Evolutionary conservation across 2,888 invertebrate species (phyloP), one percentile per base, ranked within the genome.

Genomic region (Cheilosia scutellata): DNA sequence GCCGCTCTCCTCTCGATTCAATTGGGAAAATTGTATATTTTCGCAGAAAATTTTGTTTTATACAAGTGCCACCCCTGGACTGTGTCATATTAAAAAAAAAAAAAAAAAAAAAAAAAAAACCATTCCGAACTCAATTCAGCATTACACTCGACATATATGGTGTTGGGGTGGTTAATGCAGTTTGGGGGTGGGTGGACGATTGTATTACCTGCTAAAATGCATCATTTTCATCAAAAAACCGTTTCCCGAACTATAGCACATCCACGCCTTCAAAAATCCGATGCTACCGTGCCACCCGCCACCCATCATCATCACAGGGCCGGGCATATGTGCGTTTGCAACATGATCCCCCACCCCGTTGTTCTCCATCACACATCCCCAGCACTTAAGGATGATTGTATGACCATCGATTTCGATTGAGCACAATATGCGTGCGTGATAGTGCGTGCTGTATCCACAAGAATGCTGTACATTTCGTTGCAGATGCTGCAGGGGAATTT

Each of bases 401-500:
- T 20, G 37, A 49, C 40, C 58, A 44, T 66, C 51, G 66, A 62
- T 60, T 68, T 53, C 40, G 60, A 49, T 74, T 66, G 44, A 66
- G 53, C 58, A 13, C 57, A 31, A 55, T 75, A 75, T 49, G 40
- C 51, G 60, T 75, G 57, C 75, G 63, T 72, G 40, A 44, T 51
- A 31, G 58, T 70, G 77, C 62, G 70, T 55, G 20, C 37, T 58
- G 66, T 51, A 60, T 51, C 66, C 11, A 29, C 40, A 66, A 31
- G 40, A 33, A 77, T 42, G 16, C 60, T 33, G 11, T 37, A 20
- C 25, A 60, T 51, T 49, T 29, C 44, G 33, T 16, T 65, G 55
- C 63, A 58, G 71, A 68, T 68, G 49, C 57, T 82, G 57, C 47
- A 31, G 57, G 60, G 51, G 65, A 75, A 65, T 71, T 75, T 65